These are phyloP conservation scores for Harpagifer antarcticus DNA, from an alignment of 2,797 vertebrate genomes.

Conservation along the genomic window DNA sequence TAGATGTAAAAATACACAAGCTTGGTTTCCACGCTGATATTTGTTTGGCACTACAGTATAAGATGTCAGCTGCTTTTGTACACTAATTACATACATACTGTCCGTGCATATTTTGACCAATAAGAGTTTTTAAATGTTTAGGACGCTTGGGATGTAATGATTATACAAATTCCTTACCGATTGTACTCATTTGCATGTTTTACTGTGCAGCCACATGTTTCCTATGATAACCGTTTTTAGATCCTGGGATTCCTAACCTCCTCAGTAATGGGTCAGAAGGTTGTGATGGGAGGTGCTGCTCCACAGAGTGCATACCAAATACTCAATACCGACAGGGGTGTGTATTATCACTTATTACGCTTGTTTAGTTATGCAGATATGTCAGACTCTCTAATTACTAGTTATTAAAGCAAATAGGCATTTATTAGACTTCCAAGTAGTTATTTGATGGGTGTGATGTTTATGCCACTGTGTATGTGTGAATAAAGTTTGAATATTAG, in stretches of 20 bases:
- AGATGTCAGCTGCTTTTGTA: background rate
- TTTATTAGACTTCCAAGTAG: background rate
- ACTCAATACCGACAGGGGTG: background rate
- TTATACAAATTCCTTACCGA: background rate
- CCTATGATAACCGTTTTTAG: background rate
- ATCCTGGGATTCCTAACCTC: conserved; percentile 3
- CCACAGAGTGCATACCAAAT: background rate
- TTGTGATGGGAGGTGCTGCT: conserved; percentile 6
- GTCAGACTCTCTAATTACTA: background rate
- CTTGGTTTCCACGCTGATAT: background rate
- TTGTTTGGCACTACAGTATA: background rate
- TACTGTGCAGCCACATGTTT: background rate
- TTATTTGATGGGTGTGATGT: background rate
- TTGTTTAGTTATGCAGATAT: background rate
- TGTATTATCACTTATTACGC: background rate
- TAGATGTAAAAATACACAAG: background rate
- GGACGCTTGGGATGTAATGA: background rate
- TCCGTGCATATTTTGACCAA: background rate
- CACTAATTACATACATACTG: background rate
- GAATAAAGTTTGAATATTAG: background rate
- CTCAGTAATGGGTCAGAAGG: background rate
- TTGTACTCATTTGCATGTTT: background rate
- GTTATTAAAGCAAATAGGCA: background rate
- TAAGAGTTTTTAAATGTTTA: background rate
- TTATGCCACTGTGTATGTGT: background rate